These are phyloP conservation scores for Pseudomyrmex pallidus DNA, from an alignment of 1,140 invertebrate species.

Conservation along the genomic window DNA sequence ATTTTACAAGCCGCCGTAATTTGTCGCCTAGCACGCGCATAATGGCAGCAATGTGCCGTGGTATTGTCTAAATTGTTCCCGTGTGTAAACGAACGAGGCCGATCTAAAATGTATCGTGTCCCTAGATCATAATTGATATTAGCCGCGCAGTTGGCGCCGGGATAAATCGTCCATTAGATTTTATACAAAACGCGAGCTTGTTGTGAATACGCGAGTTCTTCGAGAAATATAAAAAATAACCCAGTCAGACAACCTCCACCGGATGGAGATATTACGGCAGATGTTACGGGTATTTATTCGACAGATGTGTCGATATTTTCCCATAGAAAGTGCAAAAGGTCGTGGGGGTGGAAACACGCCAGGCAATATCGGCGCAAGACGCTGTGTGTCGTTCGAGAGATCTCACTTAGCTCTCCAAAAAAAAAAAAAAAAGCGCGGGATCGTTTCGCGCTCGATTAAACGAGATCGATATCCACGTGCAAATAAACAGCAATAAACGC, in stretches of 20 bases:
- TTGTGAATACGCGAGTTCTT: constrained; percentile 15
- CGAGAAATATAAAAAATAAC: constrained; percentile 53
- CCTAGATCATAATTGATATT: constrained; percentile 48
- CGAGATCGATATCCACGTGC: constrained; percentile 15
- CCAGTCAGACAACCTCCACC: constrained; percentile 36
- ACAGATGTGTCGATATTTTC: constrained; percentile 80
- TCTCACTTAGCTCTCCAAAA: constrained; percentile 37
- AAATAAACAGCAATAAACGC: constrained; percentile 22
- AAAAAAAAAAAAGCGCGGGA: not conserved
- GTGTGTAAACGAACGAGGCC: constrained; percentile 41
- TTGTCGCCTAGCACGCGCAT: constrained; percentile 49
- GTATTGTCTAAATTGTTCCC: constrained; percentile 58
- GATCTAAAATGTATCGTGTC: constrained; percentile 41
- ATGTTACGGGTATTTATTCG: constrained; percentile 79
- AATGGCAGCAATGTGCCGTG: constrained; percentile 32
- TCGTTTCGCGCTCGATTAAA: constrained; percentile 31
- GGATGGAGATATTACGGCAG: constrained; percentile 74
- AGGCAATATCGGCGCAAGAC: constrained; percentile 73
- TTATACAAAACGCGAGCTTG: constrained; percentile 17
- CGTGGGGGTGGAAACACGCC: constrained; percentile 69
- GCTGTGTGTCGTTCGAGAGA: constrained; percentile 51
- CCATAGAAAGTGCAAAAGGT: constrained; percentile 52
- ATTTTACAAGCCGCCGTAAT: constrained; percentile 40
- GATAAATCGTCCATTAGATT: constrained; percentile 22
- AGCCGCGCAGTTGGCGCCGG: constrained; percentile 28